A percentile compares a stretch with the other conserved stretches of the same genome.
Conservation (phyloP, 1,140 invertebrate species). For the Ceratosolen fusciceps region DNA sequence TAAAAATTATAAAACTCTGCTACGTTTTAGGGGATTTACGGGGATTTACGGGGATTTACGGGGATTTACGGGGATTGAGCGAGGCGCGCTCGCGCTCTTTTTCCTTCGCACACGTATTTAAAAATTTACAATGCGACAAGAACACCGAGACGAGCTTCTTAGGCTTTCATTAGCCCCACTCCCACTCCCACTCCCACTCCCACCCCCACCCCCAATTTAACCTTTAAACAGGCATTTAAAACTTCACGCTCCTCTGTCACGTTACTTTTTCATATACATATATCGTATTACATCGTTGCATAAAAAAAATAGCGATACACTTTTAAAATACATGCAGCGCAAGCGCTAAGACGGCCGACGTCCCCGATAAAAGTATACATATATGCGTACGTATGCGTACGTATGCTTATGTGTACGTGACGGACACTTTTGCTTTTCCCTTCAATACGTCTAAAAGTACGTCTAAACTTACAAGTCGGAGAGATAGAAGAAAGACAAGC, state of each 20-base stretch:
- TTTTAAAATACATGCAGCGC: slow-evolving; percentile 44
- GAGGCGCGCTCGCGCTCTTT: too few relatives aligned
- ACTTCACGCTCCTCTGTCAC: slow-evolving; percentile 9
- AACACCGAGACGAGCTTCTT: too few relatives aligned
- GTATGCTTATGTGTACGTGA: too few relatives aligned
- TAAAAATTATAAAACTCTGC: slow-evolving; percentile 20
- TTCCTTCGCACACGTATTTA: too few relatives aligned
- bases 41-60: background rate
- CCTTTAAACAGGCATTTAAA: slow-evolving; percentile 31
- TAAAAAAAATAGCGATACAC: slow-evolving; percentile 35
- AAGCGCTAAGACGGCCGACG: slow-evolving; percentile 38
- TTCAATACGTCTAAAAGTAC: slow-evolving; percentile 45
- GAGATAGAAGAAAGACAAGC: slow-evolving; percentile 49
- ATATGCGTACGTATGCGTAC: slow-evolving; percentile 41
- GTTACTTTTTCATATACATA: too few relatives aligned
- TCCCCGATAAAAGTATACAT: slow-evolving; percentile 40
- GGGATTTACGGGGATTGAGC: too few relatives aligned
- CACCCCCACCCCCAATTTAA: too few relatives aligned
- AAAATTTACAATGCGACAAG: too few relatives aligned
- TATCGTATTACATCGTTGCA: background rate
- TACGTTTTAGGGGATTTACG: slow-evolving; percentile 5
- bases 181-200: too few relatives aligned
- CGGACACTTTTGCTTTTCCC: slow-evolving; percentile 37
- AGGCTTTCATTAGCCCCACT: too few relatives aligned
- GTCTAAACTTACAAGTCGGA: slow-evolving; percentile 41